Conservation (phyloP, 2,113 vertebrate genomes). For the Muntiacus reevesi region DNA sequence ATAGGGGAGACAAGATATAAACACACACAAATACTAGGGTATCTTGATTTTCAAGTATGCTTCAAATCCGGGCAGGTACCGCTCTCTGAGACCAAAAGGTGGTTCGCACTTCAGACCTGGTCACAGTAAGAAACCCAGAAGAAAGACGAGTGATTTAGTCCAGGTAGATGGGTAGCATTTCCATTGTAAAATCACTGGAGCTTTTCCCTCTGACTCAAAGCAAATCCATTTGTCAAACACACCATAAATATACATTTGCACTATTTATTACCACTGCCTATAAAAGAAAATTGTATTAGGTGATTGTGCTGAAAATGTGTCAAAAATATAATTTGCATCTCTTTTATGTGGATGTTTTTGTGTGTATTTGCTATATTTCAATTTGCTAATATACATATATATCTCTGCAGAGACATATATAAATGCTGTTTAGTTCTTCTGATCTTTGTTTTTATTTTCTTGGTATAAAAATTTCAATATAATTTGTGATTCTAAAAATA, state of each 20-base stretch:
- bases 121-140: slow-evolving; percentile 33
- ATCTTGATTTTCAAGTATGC: neutral
- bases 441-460: slow-evolving; percentile 77
- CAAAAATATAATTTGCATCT: slow-evolving; percentile 79
- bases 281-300: slow-evolving; percentile 80
- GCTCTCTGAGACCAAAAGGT: neutral
- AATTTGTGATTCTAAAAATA: slow-evolving; percentile 78
- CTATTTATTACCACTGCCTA: slow-evolving; percentile 79
- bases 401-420: slow-evolving; percentile 77
- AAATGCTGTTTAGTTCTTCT: slow-evolving; percentile 77
- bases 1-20: neutral
- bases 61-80: neutral
- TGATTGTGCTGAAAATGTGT: slow-evolving; percentile 78
- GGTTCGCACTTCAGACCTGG: neutral
- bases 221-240: slow-evolving; percentile 73
- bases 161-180: slow-evolving; percentile 51
- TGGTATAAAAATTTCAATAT: slow-evolving; percentile 75
- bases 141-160: slow-evolving; percentile 44
- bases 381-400: slow-evolving; percentile 78
- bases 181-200: slow-evolving; percentile 54
- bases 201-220: slow-evolving; percentile 65
- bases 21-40: neutral
- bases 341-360: slow-evolving; percentile 72
- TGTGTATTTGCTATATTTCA: slow-evolving; percentile 75
- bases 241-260: slow-evolving; percentile 78